phyloP scores from a whole-genome alignment of 2,888 invertebrate genomes.

The Tipula confusa region DNA sequence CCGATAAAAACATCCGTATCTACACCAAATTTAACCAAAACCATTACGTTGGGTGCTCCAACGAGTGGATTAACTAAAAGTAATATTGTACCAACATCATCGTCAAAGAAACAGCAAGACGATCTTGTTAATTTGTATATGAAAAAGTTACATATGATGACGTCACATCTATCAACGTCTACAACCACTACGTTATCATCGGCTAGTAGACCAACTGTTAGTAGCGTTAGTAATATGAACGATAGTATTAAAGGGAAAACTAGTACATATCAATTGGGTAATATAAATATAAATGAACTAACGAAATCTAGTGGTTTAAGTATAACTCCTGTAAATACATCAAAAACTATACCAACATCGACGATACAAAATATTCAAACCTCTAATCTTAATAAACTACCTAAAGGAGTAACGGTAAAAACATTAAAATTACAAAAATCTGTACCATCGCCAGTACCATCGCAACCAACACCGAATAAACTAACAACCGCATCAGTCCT shows the following conservation, averaged over 20 bases:
- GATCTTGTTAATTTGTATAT: neutral
- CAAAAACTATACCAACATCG: neutral
- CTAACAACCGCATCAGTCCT: neutral
- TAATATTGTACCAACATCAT: neutral
- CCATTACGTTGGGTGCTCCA: neutral
- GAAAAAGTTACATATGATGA: neutral
- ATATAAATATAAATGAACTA: neutral
- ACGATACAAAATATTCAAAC: neutral
- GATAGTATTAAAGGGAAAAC: neutral
- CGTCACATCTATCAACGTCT: neutral
- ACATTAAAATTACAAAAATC: neutral
- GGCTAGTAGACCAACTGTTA: neutral
- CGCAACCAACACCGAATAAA: neutral
- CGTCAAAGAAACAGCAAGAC: neutral
- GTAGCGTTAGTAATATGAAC: neutral
- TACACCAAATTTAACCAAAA: neutral
- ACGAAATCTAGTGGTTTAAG: conserved; percentile 20
- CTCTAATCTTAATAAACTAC: neutral
- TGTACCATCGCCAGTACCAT: neutral
- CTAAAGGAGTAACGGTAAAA: conserved; percentile 26
- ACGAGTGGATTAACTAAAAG: neutral
- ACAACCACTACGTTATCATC: neutral
- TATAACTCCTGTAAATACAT: neutral
- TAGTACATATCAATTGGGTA: neutral
- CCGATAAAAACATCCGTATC: neutral